Base-by-base conservation (phyloP, 2,113 vertebrate species). In the Mormoops blainvillei region DNA sequence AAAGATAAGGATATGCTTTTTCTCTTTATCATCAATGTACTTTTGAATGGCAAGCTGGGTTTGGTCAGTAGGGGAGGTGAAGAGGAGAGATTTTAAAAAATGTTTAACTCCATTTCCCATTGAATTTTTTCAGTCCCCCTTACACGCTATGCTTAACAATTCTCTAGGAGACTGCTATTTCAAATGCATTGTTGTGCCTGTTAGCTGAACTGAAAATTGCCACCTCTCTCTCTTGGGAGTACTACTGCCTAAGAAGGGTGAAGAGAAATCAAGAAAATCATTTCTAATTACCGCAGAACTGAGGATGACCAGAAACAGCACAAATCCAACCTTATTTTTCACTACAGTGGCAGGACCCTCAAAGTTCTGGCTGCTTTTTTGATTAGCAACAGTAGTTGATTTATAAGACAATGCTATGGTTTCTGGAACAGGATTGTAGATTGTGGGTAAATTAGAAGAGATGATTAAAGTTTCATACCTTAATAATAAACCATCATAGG, bases 271-370 rank as follows among this genome's bases (percentile, higher is more conserved):
- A 95, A 95, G 88, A 97, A 97, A 98, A 95, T 93, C 26, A 82
- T 84, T 98, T 98, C 74, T 98, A 98, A 98, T 98, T 98, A 96
- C 48, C 63, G 77, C 28, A 91, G 31, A 50, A 93, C 97, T 81
- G 76, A 95, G 87, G 85, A 77, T 98, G 96, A 97, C 78, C 94
- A 94, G 80, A 96, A 97, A 94, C 56, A 91, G 76, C 56, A 89
- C 86, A 98, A 96, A 97, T 94, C 85, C 73, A 84, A 91, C 36
- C 7, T 88, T 96, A 67, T 96, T 97, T 95, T 71, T 96, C 85
- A 73, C 43, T 61, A 31, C 0, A 38, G 13, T 38, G 43, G 48
- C 3, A 76, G 77, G 77, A 96, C 50, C 45, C 71, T 63, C 76
- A 52, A 89, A 92, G 5, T 33, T 94, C 87, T 70, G 33, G 71